Evolutionary conservation across 2,797 vertebrate species (phyloP), one percentile per base, ranked within the genome.

Genomic region (Chiroxiphia lanceolata): DNA sequence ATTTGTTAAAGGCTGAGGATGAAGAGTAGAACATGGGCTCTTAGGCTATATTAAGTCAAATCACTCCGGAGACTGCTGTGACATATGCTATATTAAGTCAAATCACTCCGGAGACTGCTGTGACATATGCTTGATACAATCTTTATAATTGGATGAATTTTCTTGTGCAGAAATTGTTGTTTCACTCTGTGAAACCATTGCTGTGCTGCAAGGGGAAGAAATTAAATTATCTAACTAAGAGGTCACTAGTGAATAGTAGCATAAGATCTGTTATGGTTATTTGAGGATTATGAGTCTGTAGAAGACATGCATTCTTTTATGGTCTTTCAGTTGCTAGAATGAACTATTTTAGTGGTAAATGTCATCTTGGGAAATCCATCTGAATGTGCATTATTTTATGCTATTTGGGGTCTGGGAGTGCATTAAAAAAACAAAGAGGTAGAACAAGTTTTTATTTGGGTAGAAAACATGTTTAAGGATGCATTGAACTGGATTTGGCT

Each of bases 201-300:
- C 90, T 94, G 19, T 94, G 72, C 87, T 97, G 78, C 82, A 89
- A 95, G 42, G 81, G 81, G 47, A 82, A 96, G 48, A 97, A 97
- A 96, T 97, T 96, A 96, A 97, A 93, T 97, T 2, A 17, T 94
- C 90, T 97, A 91, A 91, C 93, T 95, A 90, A 97, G 94, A 96
- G 93, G 93, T 97, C 93, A 91, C 93, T 97, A 91, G 95, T 97
- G 95, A 97, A 95, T 97, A 97, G 94, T 95, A 97, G 74, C 72
- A 64, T 79, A 95, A 96, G 94, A 97, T 97, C 83, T 97, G 63
- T 97, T 97, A 94, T 92, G 29, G 17, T 97, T 98, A 97, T 96
- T 97, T 97, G 91, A 87, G 65, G 74, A 68, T 95, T 95, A 87
- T 76, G 88, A 83, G 89, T 75, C 95, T 96, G 36, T 96, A 76